A percentile compares a stretch with the other conserved stretches of the same genome.
Evolutionary conservation across 2,888 invertebrate genomes (phyloP).

Genomic region (Ormyrus labotus): DNA sequence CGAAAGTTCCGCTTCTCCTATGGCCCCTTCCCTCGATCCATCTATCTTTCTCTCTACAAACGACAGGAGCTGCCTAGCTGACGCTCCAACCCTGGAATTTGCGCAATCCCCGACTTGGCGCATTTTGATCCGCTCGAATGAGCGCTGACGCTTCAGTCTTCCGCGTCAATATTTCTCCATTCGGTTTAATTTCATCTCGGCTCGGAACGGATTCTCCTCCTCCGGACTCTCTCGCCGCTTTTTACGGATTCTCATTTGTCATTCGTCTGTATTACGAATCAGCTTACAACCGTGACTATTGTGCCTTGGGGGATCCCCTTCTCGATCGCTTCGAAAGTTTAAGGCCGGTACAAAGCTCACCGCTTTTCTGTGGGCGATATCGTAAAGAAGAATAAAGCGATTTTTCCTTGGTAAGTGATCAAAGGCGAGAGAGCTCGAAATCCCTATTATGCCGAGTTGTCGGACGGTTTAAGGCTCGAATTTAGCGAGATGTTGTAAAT

Average conservation of each 20-base stretch:
- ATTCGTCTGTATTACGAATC: too few species aligned
- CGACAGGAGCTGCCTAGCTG: background rate
- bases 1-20: background rate
- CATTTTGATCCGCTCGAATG: slow-evolving; percentile 52
- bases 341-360: background rate
- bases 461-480: background rate
- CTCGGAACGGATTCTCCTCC: background rate
- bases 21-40: too few species aligned
- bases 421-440: background rate
- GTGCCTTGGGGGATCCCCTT: background rate
- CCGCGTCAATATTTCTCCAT: slow-evolving; percentile 58
- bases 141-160: slow-evolving; percentile 59
- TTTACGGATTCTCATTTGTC: background rate
- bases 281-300: background rate
- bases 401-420: background rate
- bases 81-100: slow-evolving; percentile 2
- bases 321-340: background rate
- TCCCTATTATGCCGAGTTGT: background rate
- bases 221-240: slow-evolving; percentile 14
- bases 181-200: slow-evolving; percentile 61
- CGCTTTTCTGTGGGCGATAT: slow-evolving; percentile 10
- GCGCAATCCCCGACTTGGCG: background rate
- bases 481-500: slow-evolving; percentile 10
- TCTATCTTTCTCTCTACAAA: background rate
- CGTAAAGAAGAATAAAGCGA: slow-evolving; percentile 1